Percentiles rank a stretch among this genome's conserved stretches.
Evolutionary conservation across 2,113 vertebrate genomes (phyloP).

Genomic region (Erinaceus europaeus): DNA sequence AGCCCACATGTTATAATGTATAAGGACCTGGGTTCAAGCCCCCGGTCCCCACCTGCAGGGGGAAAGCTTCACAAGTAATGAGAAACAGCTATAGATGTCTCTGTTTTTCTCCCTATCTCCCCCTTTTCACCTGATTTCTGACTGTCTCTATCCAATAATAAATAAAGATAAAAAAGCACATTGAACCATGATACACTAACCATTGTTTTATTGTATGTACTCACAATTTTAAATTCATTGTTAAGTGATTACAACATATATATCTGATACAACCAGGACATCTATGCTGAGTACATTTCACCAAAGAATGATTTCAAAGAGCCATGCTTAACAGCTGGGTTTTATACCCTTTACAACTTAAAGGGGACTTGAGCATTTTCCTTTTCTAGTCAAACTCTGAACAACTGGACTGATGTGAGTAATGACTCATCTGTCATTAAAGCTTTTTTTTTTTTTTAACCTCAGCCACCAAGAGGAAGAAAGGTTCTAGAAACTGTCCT

Average conservation of each 20-base stretch:
- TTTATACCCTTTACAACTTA: neutral
- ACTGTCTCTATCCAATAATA: too few species aligned
- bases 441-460: slow-evolving; percentile 77
- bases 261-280: neutral
- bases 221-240: neutral
- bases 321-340: neutral
- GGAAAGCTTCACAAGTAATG: too few species aligned
- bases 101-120: too few species aligned
- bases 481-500: slow-evolving; percentile 75
- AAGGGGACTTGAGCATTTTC: too few species aligned
- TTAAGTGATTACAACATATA: too few species aligned
- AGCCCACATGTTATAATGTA: too few species aligned
- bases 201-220: neutral
- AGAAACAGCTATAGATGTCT: too few species aligned
- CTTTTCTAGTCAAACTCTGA: slow-evolving; percentile 57
- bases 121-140: too few species aligned
- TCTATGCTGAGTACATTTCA: neutral
- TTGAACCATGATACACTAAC: neutral
- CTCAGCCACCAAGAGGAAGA: slow-evolving; percentile 70
- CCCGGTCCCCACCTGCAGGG: too few species aligned
- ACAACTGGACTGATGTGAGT: slow-evolving; percentile 65
- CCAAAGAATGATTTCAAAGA: neutral
- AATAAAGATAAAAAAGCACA: neutral
- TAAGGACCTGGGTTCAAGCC: too few species aligned
- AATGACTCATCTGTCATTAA: slow-evolving; percentile 76